Percentiles rank a stretch among this genome's conserved stretches.
Evolutionary conservation across 2,797 vertebrate species (phyloP).

Genomic region (Chiloscyllium punctatum): DNA sequence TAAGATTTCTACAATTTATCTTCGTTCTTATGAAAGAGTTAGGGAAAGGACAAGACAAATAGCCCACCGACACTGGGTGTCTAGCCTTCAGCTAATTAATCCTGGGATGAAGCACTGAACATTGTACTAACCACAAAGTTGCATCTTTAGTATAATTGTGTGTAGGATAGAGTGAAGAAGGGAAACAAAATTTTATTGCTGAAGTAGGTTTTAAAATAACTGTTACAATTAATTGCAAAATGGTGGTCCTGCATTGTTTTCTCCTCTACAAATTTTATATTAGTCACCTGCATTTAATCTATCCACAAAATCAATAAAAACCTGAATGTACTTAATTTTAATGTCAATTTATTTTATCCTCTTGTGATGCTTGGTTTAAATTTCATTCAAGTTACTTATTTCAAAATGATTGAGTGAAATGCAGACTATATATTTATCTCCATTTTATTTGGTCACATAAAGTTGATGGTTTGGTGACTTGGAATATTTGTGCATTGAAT

Average conservation of each 20-base stretch:
- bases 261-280: neutral
- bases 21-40: neutral
- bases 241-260: neutral
- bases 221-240: neutral
- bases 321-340: neutral
- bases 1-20: neutral
- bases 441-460: neutral
- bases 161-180: neutral
- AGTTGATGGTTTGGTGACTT: neutral
- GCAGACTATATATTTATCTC: neutral
- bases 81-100: neutral
- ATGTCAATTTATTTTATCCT: neutral
- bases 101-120: neutral
- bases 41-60: neutral
- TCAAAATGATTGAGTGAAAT: neutral
- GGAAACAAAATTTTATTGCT: neutral
- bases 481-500: neutral
- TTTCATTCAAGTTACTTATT: neutral
- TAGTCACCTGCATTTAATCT: neutral
- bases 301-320: neutral
- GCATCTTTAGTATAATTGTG: neutral
- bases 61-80: neutral
- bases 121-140: neutral
- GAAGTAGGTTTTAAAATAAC: neutral
- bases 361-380: neutral